Evolutionary conservation across 2,797 vertebrate species (phyloP).

Genomic region (Acrossocheilus wenchowensis): DNA sequence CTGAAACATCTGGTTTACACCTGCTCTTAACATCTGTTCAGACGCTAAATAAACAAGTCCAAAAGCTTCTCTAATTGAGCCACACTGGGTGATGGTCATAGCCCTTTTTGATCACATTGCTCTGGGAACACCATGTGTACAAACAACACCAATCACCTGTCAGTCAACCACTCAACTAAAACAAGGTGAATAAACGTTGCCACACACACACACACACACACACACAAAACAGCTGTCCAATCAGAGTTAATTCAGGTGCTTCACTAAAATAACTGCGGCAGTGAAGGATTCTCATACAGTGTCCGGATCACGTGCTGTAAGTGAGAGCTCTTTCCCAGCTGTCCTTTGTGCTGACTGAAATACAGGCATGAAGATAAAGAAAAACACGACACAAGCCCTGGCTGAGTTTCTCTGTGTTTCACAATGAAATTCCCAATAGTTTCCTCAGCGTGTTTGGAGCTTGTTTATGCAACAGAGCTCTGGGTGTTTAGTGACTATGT

Average conservation of each 20-base stretch:
- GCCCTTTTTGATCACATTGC: not conserved
- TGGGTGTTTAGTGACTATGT: conserved; percentile 30
- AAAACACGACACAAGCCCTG: conserved; percentile 8
- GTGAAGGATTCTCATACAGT: not conserved
- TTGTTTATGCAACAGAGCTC: conserved; percentile 17
- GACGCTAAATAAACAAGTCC: not conserved
- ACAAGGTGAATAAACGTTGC: rapidly evolving
- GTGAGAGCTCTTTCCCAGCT: not conserved
- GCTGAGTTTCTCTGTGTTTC: conserved; percentile 24
- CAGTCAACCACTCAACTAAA: not conserved
- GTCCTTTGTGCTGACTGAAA: not conserved
- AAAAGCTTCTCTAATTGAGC: not conserved
- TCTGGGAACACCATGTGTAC: not conserved
- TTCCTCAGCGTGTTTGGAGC: not conserved
- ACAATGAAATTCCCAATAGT: conserved; percentile 6
- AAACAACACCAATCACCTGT: not conserved
- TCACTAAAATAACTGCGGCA: not conserved
- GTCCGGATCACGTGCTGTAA: not conserved
- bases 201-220: not conserved
- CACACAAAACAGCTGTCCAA: not conserved
- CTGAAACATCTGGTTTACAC: not conserved
- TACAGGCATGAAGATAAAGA: not conserved
- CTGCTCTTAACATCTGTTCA: not conserved
- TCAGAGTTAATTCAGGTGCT: not conserved
- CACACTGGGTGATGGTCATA: not conserved